Conservation (phyloP, 2,797 vertebrate genomes). For the Sylvilagus floridanus region DNA sequence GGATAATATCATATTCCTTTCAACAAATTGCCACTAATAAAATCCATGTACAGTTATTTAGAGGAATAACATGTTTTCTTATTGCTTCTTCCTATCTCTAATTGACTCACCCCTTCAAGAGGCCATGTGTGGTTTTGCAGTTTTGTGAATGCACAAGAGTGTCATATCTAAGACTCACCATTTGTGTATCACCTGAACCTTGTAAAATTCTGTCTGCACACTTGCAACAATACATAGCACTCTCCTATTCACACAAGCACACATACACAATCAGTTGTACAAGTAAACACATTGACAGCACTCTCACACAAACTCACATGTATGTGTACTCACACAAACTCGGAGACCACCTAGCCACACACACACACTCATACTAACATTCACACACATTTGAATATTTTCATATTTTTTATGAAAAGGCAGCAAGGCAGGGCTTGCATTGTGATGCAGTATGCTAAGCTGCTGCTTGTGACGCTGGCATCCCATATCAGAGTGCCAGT, state of each 20-base stretch:
- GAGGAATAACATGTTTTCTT: background rate
- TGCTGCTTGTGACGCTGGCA: too few relatives aligned
- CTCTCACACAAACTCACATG: background rate
- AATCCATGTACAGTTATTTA: background rate
- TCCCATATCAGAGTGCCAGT: too few relatives aligned
- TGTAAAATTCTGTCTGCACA: background rate
- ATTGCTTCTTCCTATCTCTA: background rate
- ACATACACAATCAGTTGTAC: too few relatives aligned
- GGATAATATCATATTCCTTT: background rate
- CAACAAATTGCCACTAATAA: background rate
- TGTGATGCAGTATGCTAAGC: too few relatives aligned
- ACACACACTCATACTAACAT: background rate
- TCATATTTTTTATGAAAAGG: background rate
- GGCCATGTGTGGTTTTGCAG: rapidly evolving
- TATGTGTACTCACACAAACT: background rate
- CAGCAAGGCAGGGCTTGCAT: background rate
- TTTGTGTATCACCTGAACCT: background rate
- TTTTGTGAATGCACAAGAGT: background rate
- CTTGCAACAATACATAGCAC: too few relatives aligned
- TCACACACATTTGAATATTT: background rate
- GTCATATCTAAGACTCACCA: rapidly evolving
- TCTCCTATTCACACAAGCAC: background rate
- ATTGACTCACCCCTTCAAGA: background rate
- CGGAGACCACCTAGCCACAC: background rate
- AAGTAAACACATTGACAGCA: too few relatives aligned